Percentiles rank a stretch among this genome's conserved stretches.
phyloP scores from a whole-genome alignment of 2,797 vertebrate genomes.

The Urophycis tenuis region DNA sequence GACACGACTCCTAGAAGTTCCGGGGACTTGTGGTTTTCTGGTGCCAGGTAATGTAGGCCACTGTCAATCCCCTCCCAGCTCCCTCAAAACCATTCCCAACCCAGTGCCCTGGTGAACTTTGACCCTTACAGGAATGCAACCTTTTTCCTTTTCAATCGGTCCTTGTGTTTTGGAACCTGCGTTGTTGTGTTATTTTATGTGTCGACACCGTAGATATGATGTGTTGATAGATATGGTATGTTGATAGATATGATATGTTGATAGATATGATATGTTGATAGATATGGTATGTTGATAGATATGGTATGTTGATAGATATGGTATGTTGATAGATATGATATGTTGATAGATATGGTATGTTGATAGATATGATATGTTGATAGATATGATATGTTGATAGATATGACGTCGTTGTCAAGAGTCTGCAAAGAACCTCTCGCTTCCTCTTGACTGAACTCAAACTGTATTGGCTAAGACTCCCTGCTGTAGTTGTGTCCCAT shows the following conservation, averaged over 20 bases:
- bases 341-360: too few relatives aligned
- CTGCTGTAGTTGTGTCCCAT: too few relatives aligned
- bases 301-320: too few relatives aligned
- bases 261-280: too few relatives aligned
- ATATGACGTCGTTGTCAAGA: conserved; percentile 27
- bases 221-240: too few relatives aligned
- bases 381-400: too few relatives aligned
- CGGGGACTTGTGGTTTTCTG: conserved; percentile 90
- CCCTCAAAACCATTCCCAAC: conserved; percentile 35
- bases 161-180: conserved; percentile 42
- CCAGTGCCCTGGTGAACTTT: conserved; percentile 36
- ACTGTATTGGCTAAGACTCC: too few relatives aligned
- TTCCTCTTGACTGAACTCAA: not conserved
- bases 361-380: too few relatives aligned
- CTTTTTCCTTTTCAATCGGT: conserved; percentile 29
- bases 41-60: conserved; percentile 83
- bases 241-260: too few relatives aligned
- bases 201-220: conserved; percentile 7
- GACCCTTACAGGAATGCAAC: conserved; percentile 32
- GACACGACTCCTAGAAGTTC: conserved; percentile 79
- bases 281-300: too few relatives aligned
- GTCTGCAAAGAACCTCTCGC: conserved; percentile 29
- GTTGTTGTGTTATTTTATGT: conserved; percentile 16
- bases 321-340: too few relatives aligned
- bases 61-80: conserved; percentile 31